These are phyloP conservation scores for Myopa tessellatipennis DNA, from an alignment of 2,888 invertebrate species.

Conservation along the genomic window DNA sequence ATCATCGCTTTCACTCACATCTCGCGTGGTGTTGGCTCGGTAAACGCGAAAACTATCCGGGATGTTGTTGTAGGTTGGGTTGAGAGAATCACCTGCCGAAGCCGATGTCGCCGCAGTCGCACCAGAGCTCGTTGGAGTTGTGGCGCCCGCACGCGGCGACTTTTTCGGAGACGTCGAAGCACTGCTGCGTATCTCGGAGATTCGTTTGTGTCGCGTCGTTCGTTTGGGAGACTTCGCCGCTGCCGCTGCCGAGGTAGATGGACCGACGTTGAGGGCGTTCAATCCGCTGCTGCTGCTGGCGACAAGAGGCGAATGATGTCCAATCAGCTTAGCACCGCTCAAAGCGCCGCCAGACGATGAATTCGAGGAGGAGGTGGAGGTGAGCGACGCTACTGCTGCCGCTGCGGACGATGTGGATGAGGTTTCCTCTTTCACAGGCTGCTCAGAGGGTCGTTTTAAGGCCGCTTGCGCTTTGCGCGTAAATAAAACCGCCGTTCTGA, in stretches of 20 bases:
- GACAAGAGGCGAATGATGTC: slow-evolving; percentile 48
- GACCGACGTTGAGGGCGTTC: slow-evolving; percentile 42
- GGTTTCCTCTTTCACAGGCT: slow-evolving; percentile 61
- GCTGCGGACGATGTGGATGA: slow-evolving; percentile 54
- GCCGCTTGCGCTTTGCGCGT: slow-evolving; percentile 78
- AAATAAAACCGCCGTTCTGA: slow-evolving; percentile 80
- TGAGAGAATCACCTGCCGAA: slow-evolving; percentile 23
- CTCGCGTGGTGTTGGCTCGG: slow-evolving; percentile 67
- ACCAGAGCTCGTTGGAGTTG: slow-evolving; percentile 42
- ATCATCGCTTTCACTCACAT: slow-evolving; percentile 66
- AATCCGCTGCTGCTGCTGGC: slow-evolving; percentile 32
- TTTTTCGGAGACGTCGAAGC: slow-evolving; percentile 65
- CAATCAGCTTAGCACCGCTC: slow-evolving; percentile 39
- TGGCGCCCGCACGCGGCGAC: slow-evolving; percentile 54
- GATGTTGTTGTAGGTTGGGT: slow-evolving; percentile 50
- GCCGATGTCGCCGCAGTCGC: slow-evolving; percentile 44
- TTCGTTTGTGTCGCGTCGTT: slow-evolving; percentile 61
- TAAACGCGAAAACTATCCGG: slow-evolving; percentile 72
- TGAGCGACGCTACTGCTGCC: slow-evolving; percentile 51
- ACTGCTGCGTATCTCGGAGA: slow-evolving; percentile 58
- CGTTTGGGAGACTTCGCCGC: slow-evolving; percentile 64
- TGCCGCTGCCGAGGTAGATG: slow-evolving; percentile 49
- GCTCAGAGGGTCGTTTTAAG: slow-evolving; percentile 66
- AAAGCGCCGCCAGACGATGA: slow-evolving; percentile 51
- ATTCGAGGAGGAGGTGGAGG: slow-evolving; percentile 40